Base-by-base conservation (phyloP, 2,113 vertebrate genomes). In the human region DNA sequence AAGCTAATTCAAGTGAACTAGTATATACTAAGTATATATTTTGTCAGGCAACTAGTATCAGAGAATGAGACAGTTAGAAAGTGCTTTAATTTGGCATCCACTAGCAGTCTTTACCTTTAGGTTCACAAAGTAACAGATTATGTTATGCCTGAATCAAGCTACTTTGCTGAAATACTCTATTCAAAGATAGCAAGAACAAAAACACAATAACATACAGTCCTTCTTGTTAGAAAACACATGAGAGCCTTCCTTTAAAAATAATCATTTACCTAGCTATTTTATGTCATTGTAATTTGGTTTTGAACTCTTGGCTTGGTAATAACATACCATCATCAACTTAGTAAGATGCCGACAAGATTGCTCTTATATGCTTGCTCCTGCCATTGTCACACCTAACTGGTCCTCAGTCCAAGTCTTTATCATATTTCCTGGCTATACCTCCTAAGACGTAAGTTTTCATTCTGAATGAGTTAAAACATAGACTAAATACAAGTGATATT, bases 401-500 rank as follows among this genome's bases (percentile, higher is more conserved):
- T 64, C 32, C 18, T 89, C n/a, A 70, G 52, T 89, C 79, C 38
- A 38, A 4, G 35, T 75, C 48, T 61, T 57, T 57, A n/a, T 35
- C 43, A 64, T 20, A 59, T 87, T 95, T 97, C 50, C 57, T 90
- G 40, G 59, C 48, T 72, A 25, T 6, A 57, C 12, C 7, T 97
- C 52, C 32, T 57, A 85, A 81, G 68, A 86, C 8, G 75, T 79
- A 55, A 85, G 66, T 86, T 97, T 84, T 94, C 66, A 96, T n/a
- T 91, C 20, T 50, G 78, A 91, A 81, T 73, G 43, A 96, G 52
- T 59, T 97, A 45, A 96, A 87, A 94, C 64, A 22, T 10, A 97
- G 75, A 94, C 27, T 68, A 93, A 95, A 86, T 72, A 86, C 89
- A 97, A 97, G 96, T 52, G 61, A 89, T 23, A 30, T 81, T 97